Base-by-base conservation (phyloP, 2,797 vertebrate species). In the Parauchenoglanis punctatus region DNA sequence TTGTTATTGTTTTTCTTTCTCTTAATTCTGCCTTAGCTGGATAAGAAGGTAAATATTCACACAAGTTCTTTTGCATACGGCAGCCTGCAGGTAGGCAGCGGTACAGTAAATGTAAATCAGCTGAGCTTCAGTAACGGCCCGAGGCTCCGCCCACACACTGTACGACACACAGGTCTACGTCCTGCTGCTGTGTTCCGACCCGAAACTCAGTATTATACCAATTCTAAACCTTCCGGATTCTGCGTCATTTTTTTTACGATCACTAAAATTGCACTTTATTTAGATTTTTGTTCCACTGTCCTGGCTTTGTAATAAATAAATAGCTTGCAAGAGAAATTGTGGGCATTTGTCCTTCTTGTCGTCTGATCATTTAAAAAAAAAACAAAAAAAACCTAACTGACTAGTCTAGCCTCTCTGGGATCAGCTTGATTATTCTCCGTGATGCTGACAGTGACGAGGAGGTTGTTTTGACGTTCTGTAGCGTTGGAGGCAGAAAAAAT, bases 261-360 rank as follows among this genome's bases (percentile, higher is more conserved):
- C 67, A 84, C 75, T 91, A 89, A 90, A 93, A 88, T 77, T 70
- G 92, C 92, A 94, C 92, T 93, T 94, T 92, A 90, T 89, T 35
- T 44, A 12, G 52, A 3, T 46, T 18, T 25, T 44, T 4, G 12
- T 6, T 70, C 31, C 40, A 13, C 7, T n/a, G 10, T 73, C 56
- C 35, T 77, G 77, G 31, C 31, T 89, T 31, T 89, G 83, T 58
- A 86, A 87, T 44, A 15, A 91, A 91, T 88, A 91, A 91, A 91
- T 61, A 54, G 85, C 49, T 85, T 84, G 54, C 58, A 68, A n/a
- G 18, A 78, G 59, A 54, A 46, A 23, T 58, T 18, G 61, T 44
- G 31, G 44, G 18, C 3, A 12, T 13, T 61, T 4, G 76, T 58
- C n/a, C 13, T 49, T n/a, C 23, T 73, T 75, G 1, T 46, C 17